A percentile compares a stretch with the other conserved stretches of the same genome.
Conservation (phyloP, 2,797 vertebrate species). For the Lepilemur septentrionalis region DNA sequence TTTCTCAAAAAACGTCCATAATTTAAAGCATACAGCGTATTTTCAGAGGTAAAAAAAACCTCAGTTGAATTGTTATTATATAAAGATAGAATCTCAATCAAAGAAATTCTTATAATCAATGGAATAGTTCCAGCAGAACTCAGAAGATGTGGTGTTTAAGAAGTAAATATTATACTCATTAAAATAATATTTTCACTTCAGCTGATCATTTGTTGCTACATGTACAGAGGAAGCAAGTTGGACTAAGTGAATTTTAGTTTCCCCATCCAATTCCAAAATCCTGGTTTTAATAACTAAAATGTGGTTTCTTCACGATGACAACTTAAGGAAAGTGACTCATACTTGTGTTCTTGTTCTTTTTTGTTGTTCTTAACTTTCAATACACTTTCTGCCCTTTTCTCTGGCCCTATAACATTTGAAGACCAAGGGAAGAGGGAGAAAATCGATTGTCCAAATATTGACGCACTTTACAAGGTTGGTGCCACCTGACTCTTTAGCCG, state of each 20-base stretch:
- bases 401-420: slow-evolving; percentile 56
- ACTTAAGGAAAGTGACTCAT: background rate
- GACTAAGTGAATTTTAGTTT: background rate
- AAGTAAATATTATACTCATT: background rate
- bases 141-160: background rate
- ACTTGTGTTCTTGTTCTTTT: background rate
- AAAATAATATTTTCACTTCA: background rate
- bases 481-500: slow-evolving; percentile 52
- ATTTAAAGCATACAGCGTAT: background rate
- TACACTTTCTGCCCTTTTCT: slow-evolving; percentile 32
- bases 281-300: background rate
- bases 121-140: background rate
- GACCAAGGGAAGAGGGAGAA: slow-evolving; percentile 20
- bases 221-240: background rate
- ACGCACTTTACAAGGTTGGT: slow-evolving; percentile 55
- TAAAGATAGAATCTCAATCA: background rate
- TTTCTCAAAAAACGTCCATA: background rate
- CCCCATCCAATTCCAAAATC: background rate
- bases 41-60: background rate
- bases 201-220: background rate
- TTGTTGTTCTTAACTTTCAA: background rate
- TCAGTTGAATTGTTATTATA: background rate
- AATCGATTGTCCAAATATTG: slow-evolving; percentile 70
- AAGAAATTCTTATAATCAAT: background rate
- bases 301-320: background rate